phyloP scores from a whole-genome alignment of 2,888 invertebrate species.

The Exocentrus adspersus region DNA sequence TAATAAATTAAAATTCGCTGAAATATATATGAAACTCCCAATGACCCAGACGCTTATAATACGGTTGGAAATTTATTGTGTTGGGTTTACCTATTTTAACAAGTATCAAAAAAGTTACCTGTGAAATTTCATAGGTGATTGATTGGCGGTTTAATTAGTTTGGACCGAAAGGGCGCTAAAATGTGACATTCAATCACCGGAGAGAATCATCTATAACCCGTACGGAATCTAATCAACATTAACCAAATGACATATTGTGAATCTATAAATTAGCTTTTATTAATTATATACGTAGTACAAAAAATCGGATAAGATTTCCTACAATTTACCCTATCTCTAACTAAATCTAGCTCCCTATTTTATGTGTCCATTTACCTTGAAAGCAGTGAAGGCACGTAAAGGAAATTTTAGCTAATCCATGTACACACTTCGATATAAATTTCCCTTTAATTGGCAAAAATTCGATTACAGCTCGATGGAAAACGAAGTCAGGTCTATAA shows the following conservation, averaged over 20 bases:
- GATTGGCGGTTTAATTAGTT: not conserved
- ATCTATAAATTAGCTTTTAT: no score
- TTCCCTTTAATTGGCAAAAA: conserved; percentile 22
- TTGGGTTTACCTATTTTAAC: not conserved
- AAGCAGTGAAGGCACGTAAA: not conserved
- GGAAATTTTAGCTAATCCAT: conserved; percentile 6
- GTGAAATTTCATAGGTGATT: not conserved
- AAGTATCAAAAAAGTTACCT: not conserved
- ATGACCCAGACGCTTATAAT: no score
- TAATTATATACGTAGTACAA: no score
- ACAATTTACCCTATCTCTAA: no score
- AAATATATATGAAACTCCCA: no score
- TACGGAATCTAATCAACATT: no score
- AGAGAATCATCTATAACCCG: not conserved
- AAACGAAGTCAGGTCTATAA: conserved; percentile 22
- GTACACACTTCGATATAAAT: conserved; percentile 17
- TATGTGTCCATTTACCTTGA: no score
- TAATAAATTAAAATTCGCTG: no score
- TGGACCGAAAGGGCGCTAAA: not conserved
- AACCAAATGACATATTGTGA: no score
- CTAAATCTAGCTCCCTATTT: no score
- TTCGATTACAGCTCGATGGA: conserved; percentile 19
- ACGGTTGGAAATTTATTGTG: no score
- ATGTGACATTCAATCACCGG: not conserved
- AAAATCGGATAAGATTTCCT: no score